Evolutionary conservation across 2,113 vertebrate genomes (phyloP).

Genomic region (Macaca fascicularis): T2T-MFA8v1.1 NC_088387.1:85880001-85880500

Average conservation of each 20-base stretch:
- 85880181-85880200: neutral
- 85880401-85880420: constrained; percentile 19
- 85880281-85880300: neutral
- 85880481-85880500: constrained; percentile 35
- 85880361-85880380: constrained; percentile 28
- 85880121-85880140: neutral
- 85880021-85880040: neutral
- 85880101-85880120: neutral
- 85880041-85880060: neutral
- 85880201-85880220: neutral
- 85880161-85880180: neutral
- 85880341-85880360: neutral
- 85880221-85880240: neutral
- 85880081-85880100: neutral
- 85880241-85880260: neutral
- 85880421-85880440: constrained; percentile 11
- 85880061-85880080: neutral
- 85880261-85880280: no score
- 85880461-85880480: constrained; percentile 58
- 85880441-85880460: constrained; percentile 53
- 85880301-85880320: neutral
- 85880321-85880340: neutral
- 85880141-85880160: neutral
- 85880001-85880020: neutral
- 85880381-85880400: neutral